Evolutionary conservation across 2,888 invertebrate genomes (phyloP), one percentile per base, ranked within the genome.

Genomic region (Limnephilus marmoratus): DNA sequence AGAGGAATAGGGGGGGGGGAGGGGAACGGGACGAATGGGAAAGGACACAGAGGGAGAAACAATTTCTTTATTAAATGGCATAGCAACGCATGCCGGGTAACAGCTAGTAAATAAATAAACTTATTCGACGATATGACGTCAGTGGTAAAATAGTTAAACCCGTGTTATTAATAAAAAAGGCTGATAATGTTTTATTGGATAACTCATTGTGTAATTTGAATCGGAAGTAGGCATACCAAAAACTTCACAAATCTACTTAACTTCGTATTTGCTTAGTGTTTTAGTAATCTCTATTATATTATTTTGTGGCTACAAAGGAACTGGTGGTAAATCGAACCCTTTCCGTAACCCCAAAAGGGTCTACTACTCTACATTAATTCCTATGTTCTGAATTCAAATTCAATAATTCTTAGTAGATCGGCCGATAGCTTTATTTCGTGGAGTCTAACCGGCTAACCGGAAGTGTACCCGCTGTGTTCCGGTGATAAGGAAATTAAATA

Each of bases 401-500:
- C 68, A 68, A 68, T 68, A 68, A 68, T 18, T 68, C 68, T 68
- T 18, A 68, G 68, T 68, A 68, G 68, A 68, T 68, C 68, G 5
- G 18, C 24, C 24, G 68, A 68, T 68, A 68, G 68, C 68, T 68
- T 68, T 68, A 68, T 68, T 68, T 68, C 24, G 68, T 68, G 24
- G 24, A 68, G 68, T 3, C 68, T 68, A 68, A 68, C 82, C 31
- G 82, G 29, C 12, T 31, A 82, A 82, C 82, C 82, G 31, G 82
- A 41, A 41, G 31, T 31, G 15, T 31, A 24, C 37, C 85, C 9
- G 29, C 85, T 41, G 85, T 85, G 85, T 85, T 85, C 85, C 85
- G 85, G 37, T 85, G 41, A 85, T 85, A 85, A 85, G 85, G 24
- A 85, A 85, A 85, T 85, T 85, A 85, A 68, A 68, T 68, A 24